phyloP scores from a whole-genome alignment of 2,797 vertebrate species.

The Pseudomugil gertrudae region DNA sequence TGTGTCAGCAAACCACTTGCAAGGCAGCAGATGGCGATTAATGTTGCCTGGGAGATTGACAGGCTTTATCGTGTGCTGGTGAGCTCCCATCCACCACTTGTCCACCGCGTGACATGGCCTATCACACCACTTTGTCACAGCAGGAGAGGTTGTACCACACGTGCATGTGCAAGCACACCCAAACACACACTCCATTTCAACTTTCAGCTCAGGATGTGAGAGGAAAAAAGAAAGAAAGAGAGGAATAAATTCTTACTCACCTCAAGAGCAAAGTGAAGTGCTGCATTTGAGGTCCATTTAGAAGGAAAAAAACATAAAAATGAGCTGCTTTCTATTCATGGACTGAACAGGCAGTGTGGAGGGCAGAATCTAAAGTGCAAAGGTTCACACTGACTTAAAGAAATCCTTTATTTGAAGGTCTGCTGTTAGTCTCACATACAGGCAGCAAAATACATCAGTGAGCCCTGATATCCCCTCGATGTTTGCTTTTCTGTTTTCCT shows the following conservation, averaged over 20 bases:
- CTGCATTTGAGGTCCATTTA: constrained; percentile 67
- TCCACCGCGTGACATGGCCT: constrained; percentile 70
- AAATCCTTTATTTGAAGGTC: constrained; percentile 58
- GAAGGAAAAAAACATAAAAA: constrained; percentile 60
- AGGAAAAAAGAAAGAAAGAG: constrained; percentile 45
- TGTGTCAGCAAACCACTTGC: constrained; percentile 41
- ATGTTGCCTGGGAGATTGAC: constrained; percentile 66
- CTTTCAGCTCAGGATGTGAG: constrained; percentile 43
- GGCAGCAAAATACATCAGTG: constrained; percentile 40
- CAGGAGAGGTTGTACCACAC: constrained; percentile 40
- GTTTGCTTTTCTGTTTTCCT: constrained; percentile 41
- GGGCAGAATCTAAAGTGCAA: constrained; percentile 45
- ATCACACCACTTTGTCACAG: constrained; percentile 75
- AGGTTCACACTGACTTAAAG: constrained; percentile 51
- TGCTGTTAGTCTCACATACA: constrained; percentile 31
- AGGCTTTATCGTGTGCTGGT: constrained; percentile 65
- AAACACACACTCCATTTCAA: constrained; percentile 44
- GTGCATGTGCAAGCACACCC: not conserved
- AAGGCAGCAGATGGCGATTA: constrained; percentile 41
- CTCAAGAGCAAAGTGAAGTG: constrained; percentile 57
- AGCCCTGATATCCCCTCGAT: constrained; percentile 24
- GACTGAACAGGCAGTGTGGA: constrained; percentile 53
- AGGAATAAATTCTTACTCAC: constrained; percentile 61
- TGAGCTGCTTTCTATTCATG: constrained; percentile 70
- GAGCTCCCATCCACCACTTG: constrained; percentile 63